Base-by-base conservation (phyloP, 2,113 vertebrate genomes). In the Entosphenus tridentatus region DNA sequence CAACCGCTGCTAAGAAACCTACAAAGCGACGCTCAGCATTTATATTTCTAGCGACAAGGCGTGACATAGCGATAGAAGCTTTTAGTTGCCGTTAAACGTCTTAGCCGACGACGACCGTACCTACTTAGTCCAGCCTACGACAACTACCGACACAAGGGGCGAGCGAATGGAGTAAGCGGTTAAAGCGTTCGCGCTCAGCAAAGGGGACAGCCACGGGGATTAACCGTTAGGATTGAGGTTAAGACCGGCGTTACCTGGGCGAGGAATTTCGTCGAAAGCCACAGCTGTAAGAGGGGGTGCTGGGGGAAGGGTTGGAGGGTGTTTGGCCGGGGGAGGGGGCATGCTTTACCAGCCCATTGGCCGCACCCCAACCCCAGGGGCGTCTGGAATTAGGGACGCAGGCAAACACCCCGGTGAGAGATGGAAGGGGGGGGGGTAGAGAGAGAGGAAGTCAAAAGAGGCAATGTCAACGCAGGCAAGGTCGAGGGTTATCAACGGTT, bases 341-440 rank as follows among this genome's bases (percentile, higher is more conserved):
- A 77, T 87, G 88, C 84, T 96, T 96, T 81, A 84, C 84, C 71
- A 87, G 81, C 82, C 87, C 88, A 70, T 96, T 39, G 39, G 3
- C 87, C 76, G 89, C 87, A 86, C 87, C 88, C 89, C 90, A 96
- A 81, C 85, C 89, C 89, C 89, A 92, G 75, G 89, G 83, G 80
- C 86, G 87, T 88, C 89, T 96, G 87, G 80, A 79, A 81, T 77
- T 78, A 80, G 72, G 80, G 80, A 76, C 80, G 82, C 77, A 82
- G 78, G 73, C 80, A 75, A 76, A 80, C 39, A 39, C 39, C 39
- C 39, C 78, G 58, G 69, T 74, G 78, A 75, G 73, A 75, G 57
- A 73, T 69, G 75, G 70, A 17, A 70, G 58, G 71, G 72, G 74
- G 70, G 72, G 12, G 78, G 74, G 74, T 74, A 73, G 68, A 67